Percentiles rank a stretch among this genome's conserved stretches.
Conservation (phyloP, 2,888 invertebrate species). For the Pristionchus arcanus region DNA sequence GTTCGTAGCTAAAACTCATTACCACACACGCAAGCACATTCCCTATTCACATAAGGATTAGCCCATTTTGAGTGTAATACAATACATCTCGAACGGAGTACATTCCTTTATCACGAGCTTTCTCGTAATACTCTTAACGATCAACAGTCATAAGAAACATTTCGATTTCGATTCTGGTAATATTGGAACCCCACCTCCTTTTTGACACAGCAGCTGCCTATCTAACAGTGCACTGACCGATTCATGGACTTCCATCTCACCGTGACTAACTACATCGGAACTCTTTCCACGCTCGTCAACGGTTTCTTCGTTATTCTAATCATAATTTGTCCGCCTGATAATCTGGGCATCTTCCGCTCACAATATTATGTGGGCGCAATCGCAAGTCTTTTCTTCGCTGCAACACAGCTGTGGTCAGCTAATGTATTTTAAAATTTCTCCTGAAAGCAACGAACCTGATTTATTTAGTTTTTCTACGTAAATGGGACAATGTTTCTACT, state of each 20-base stretch:
- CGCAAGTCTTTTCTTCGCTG: conserved; percentile 3
- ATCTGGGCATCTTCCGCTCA: neutral
- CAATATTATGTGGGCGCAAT: neutral
- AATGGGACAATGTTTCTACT: neutral
- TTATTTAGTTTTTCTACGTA: neutral
- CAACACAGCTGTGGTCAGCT: conserved; percentile 6
- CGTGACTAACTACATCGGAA: neutral
- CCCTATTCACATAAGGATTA: too few relatives aligned
- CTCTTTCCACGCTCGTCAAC: neutral
- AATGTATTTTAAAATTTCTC: neutral
- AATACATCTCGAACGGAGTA: too few relatives aligned
- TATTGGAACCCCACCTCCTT: neutral
- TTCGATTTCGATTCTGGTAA: neutral
- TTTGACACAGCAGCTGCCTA: too few relatives aligned
- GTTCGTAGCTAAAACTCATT: too few relatives aligned
- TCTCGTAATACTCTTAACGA: too few relatives aligned
- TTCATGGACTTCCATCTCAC: neutral
- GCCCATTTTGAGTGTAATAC: too few relatives aligned
- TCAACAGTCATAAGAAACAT: neutral
- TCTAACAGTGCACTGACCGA: neutral
- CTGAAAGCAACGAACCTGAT: neutral
- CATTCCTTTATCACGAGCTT: too few relatives aligned
- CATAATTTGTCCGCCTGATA: neutral
- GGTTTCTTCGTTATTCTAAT: neutral
- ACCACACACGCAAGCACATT: too few relatives aligned